Evolutionary conservation across 2,113 vertebrate species (phyloP).

Genomic region (Dromas ardeola): DNA sequence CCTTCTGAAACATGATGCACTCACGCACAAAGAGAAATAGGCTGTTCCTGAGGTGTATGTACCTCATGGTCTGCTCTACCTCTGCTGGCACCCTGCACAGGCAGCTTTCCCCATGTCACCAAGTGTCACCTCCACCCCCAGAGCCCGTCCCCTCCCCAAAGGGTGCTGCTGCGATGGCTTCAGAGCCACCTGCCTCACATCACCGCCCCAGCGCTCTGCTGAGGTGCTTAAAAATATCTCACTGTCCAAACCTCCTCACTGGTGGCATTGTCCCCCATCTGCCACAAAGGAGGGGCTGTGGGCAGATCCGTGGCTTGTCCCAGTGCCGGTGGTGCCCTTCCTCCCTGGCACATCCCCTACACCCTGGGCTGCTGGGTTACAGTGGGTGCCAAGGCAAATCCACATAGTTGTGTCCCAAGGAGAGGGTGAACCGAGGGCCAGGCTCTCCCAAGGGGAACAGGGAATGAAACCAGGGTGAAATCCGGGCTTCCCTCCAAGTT

Average conservation of each 20-base stretch:
- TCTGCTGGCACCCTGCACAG: not conserved
- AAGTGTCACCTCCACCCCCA: not conserved
- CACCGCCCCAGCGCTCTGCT: not conserved
- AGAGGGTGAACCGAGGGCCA: not conserved
- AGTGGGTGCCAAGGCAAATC: not conserved
- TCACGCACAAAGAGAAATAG: not conserved
- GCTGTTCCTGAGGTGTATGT: not conserved
- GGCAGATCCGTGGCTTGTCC: accelerated
- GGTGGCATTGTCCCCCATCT: not conserved
- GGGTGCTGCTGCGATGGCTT: not conserved
- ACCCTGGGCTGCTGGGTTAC: not conserved
- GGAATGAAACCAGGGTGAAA: not conserved
- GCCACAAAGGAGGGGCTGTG: accelerated
- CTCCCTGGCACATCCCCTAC: not conserved
- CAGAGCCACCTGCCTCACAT: accelerated
- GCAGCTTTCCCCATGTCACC: not conserved
- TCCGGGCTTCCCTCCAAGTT: not conserved
- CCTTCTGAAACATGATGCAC: not conserved
- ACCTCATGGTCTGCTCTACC: not conserved
- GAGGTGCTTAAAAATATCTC: not conserved
- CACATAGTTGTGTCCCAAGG: not conserved
- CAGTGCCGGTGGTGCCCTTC: not conserved
- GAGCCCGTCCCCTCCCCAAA: not conserved
- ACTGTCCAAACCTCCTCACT: not conserved
- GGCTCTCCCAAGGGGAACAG: not conserved